These are phyloP conservation scores for Xiphophorus maculatus DNA, from an alignment of 2,113 vertebrate genomes.

Conservation along the genomic window DNA sequence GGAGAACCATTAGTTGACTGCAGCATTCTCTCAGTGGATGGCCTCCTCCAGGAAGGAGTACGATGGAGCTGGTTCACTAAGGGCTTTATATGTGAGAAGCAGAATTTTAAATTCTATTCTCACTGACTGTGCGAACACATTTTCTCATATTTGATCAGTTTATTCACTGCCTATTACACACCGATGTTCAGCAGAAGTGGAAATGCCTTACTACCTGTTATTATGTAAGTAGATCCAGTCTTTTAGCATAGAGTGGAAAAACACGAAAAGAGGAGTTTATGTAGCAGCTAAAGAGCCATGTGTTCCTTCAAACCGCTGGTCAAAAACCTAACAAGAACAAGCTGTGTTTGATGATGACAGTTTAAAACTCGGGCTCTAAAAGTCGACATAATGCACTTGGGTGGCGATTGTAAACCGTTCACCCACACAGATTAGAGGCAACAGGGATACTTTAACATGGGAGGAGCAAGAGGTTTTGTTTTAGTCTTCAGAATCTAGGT, in stretches of 20 bases:
- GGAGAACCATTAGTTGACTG: too few species aligned
- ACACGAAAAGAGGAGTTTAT: not conserved
- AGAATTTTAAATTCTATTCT: too few species aligned
- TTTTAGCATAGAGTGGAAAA: not conserved
- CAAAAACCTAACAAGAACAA: not conserved
- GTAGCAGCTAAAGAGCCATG: not conserved
- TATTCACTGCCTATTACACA: not conserved
- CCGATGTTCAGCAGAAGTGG: not conserved
- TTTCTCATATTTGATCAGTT: not conserved
- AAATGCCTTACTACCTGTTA: not conserved
- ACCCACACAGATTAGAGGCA: not conserved
- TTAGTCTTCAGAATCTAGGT: not conserved
- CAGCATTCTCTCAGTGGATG: too few species aligned
- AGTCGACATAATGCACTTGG: not conserved
- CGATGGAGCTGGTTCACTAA: too few species aligned
- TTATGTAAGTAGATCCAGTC: not conserved
- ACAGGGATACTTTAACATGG: not conserved
- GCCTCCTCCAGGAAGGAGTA: too few species aligned
- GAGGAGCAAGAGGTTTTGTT: not conserved
- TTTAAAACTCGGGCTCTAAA: not conserved
- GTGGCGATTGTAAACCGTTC: not conserved
- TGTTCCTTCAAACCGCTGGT: not conserved
- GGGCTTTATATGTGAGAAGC: too few species aligned
- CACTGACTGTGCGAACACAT: not conserved
- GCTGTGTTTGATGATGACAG: not conserved